Base-by-base conservation (phyloP, 2,113 vertebrate species). In the Cathartes aura region DNA sequence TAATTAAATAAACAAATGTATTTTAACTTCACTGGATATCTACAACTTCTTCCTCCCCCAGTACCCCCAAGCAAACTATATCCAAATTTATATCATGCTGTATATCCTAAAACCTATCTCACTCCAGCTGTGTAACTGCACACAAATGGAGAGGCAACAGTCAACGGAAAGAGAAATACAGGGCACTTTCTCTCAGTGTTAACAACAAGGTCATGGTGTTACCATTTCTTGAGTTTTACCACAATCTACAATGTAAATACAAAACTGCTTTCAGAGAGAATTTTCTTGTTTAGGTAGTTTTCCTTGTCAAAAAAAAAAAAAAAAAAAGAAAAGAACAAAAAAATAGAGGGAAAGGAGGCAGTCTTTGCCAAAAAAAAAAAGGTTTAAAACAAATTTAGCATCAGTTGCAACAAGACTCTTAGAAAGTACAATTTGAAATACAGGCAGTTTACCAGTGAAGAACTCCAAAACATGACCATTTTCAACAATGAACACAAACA, bases 391-490 rank as follows among this genome's bases (percentile, higher is more conserved):
- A 75, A 59, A 45, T 79, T 92, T 96, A 76, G 12, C 79, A 67
- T 63, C 15, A 83, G 9, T 50, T 76, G 23, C 72, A 19, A 90
- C 67, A 95, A 85, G 58, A 76, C 19, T 87, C 24, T 55, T 40
- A 68, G 43, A 96, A 96, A 73, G 32, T 36, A 19, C 40, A 84
- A 91, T 95, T 86, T 92, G 71, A 97, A 96, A 94, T 76, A 40
- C 53, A 95, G 64, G 68, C 24, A 45, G 47, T 53, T 17, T 66
- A 70, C 32, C 42, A 93, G 59, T 36, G 91, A 92, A 62, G 8
- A 50, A 32, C 12, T 90, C 22, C 5, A 78, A 87, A 92, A 48
- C 6, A 43, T 24, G 6, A 2, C 71, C 92, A 34, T 9, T 94
- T 95, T 74, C 2, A 0, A 68, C 43, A 71, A 24, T 34, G 38